A percentile compares a stretch with the other conserved stretches of the same genome.
Evolutionary conservation across 2,113 vertebrate genomes (phyloP).

Genomic region (Sphyrna mokarran): DNA sequence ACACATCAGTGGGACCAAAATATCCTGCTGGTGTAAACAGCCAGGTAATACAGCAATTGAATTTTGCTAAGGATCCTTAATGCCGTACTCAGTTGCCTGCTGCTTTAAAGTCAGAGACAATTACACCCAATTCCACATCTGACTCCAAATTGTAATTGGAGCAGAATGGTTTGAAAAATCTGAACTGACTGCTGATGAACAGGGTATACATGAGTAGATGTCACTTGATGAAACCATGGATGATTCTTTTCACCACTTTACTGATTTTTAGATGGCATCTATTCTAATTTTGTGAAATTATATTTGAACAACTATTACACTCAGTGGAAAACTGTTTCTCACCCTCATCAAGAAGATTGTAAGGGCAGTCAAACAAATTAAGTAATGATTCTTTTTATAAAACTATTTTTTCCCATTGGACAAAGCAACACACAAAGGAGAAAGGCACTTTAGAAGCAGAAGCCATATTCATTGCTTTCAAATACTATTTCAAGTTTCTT

Average conservation of each 20-base stretch:
- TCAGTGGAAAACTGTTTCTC: neutral
- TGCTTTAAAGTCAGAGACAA: neutral
- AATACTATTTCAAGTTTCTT: neutral
- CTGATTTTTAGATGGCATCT: neutral
- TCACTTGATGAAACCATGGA: neutral
- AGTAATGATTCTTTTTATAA: neutral
- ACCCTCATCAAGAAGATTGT: neutral
- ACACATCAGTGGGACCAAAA: too few relatives aligned
- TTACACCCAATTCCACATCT: neutral
- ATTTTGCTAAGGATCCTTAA: neutral
- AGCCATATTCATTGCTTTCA: neutral
- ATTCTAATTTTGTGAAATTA: neutral
- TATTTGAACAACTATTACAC: neutral
- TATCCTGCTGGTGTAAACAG: too few relatives aligned
- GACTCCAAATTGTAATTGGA: neutral
- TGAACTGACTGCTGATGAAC: neutral
- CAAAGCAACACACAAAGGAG: neutral
- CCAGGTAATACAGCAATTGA: too few relatives aligned
- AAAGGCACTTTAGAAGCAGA: neutral
- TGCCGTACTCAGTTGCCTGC: neutral
- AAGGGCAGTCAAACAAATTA: neutral
- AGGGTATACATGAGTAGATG: neutral
- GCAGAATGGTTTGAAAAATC: neutral
- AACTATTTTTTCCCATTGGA: neutral
- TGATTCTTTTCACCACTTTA: neutral